Evolutionary conservation across 1,140 invertebrate genomes (phyloP), one percentile per base, ranked within the genome.

Genomic region (Drosophila teissieri): DNA sequence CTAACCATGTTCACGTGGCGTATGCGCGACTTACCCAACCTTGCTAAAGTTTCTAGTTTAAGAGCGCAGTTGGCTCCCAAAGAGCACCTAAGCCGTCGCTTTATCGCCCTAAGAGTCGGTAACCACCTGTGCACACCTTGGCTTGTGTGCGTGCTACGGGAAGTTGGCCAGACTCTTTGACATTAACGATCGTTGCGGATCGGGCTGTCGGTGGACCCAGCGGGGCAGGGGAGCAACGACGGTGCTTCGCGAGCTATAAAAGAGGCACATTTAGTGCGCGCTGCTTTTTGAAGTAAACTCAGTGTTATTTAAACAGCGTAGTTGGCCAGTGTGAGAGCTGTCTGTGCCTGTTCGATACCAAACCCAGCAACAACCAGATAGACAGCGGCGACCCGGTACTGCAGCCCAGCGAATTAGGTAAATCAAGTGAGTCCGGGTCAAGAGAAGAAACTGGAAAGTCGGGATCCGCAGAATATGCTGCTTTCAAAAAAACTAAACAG

Each of bases 201-300:
- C 74, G 49, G 61, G 56, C 55, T 44, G 40, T 64, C 40, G 68
- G 53, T 40, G 34, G 53, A n/a, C 4, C 24, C 24, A 24, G 24
- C 24, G 44, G 11, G 36, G 36, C 39, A 17, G 60, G n/a, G 36
- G 54, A 24, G 58, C 58, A 62, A 36, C 53, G 19, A 31, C 36
- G 12, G 60, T 51, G 15, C n/a, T 27, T 48, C 39, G 40, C 67
- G 54, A 68, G 68, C 84, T 91, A 91, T 91, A 91, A 91, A 91
- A 91, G 80, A 70, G 27, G 67, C 67, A 49, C 72, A 91, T 91
- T 91, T 90, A 83, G 76, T 73, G 73, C 73, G 85, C 37, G 77
- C 56, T 84, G 83, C 69, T 91, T 90, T 91, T 90, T 61, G 54
- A 76, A 83, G 82, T 75, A 65, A 70, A 73, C 76, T 91, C 90